Percentiles rank a stretch among this genome's conserved stretches.
Conservation (phyloP, 2,797 vertebrate genomes). For the Erethizon dorsatum region DNA sequence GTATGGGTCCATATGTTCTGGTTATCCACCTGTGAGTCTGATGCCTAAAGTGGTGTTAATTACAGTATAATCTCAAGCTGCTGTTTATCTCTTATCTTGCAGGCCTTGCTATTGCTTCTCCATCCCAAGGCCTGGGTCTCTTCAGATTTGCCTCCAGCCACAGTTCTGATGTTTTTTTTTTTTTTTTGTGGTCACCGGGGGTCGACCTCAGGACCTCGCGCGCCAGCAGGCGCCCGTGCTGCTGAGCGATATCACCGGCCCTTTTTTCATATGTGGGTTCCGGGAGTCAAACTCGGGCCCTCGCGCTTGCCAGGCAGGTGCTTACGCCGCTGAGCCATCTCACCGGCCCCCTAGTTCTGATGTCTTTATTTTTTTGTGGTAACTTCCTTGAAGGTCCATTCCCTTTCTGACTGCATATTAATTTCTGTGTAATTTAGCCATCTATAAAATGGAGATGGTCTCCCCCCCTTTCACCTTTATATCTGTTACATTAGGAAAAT, state of each 20-base stretch:
- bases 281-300: too few species aligned
- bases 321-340: too few species aligned
- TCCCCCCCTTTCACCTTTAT: background rate
- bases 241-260: too few species aligned
- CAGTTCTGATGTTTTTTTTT: background rate
- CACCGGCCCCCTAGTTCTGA: background rate
- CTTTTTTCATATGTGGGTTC: too few species aligned
- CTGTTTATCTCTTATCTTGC: background rate
- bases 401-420: background rate
- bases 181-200: too few species aligned
- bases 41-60: background rate
- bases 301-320: too few species aligned
- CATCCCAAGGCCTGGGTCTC: background rate
- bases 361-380: background rate
- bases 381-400: background rate
- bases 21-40: background rate
- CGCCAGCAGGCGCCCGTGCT: too few species aligned
- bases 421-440: background rate
- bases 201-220: too few species aligned
- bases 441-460: background rate
- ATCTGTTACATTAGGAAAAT: conserved; percentile 28
- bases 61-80: background rate
- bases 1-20: background rate
- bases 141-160: background rate
- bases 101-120: background rate